Evolutionary conservation across 2,113 vertebrate genomes (phyloP).

Genomic region (Willisornis vidua): DNA sequence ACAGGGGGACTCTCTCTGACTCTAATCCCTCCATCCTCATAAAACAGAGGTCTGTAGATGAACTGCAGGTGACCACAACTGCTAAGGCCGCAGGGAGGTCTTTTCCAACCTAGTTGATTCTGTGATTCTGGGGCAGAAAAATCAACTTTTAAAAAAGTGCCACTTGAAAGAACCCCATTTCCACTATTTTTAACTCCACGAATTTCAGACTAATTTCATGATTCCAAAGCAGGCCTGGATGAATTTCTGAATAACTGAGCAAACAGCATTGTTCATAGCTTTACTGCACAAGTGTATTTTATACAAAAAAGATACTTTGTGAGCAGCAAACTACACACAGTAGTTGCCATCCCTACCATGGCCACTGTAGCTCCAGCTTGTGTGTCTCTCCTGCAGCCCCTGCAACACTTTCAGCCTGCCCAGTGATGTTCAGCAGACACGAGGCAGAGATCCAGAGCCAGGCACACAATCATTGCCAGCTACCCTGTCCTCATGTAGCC

Average conservation of each 20-base stretch:
- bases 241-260: background rate
- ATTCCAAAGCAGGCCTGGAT: background rate
- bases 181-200: background rate
- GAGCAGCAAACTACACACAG: background rate
- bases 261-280: background rate
- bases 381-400: background rate
- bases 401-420: background rate
- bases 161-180: background rate
- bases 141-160: background rate
- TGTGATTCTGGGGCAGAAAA: background rate
- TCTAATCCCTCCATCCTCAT: background rate
- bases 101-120: no score
- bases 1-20: rapidly evolving
- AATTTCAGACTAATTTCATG: background rate
- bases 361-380: background rate
- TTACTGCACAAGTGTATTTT: background rate
- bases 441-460: background rate
- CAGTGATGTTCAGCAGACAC: background rate
- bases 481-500: background rate
- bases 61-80: background rate
- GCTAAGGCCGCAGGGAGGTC: background rate
- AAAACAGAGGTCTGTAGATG: background rate
- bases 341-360: background rate
- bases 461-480: background rate
- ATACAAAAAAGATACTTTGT: background rate